phyloP scores from a whole-genome alignment of 2,113 vertebrate species.

The Indri indri region DNA sequence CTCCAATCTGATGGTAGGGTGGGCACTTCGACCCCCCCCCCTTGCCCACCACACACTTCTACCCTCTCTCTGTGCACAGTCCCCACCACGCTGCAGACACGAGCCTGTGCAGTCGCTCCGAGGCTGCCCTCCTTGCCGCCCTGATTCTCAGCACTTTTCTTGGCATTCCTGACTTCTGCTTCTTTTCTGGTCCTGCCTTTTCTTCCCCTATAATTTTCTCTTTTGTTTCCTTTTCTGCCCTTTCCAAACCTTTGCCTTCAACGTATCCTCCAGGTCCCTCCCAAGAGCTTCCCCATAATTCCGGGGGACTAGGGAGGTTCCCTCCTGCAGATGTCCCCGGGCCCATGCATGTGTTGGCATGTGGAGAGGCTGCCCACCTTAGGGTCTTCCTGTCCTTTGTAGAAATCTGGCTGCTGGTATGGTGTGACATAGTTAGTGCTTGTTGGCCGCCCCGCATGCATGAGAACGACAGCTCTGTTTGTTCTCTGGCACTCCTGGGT shows the following conservation, averaged over 20 bases:
- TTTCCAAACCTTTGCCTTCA: background rate
- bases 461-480: background rate
- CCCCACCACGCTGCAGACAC: background rate
- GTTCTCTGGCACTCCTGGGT: background rate
- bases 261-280: background rate
- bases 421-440: conserved; percentile 49
- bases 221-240: background rate
- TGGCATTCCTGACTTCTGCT: background rate
- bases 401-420: conserved; percentile 60
- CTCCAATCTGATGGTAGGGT: conserved; percentile 74
- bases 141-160: background rate
- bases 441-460: conserved; percentile 51
- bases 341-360: conserved; percentile 58
- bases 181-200: background rate
- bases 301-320: background rate
- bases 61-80: background rate
- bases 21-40: background rate
- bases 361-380: background rate
- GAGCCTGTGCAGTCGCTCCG: background rate
- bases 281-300: background rate
- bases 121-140: background rate
- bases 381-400: background rate
- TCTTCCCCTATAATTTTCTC: background rate
- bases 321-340: background rate
- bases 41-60: background rate